Evolutionary conservation across 2,888 invertebrate genomes (phyloP), one percentile per base, ranked within the genome.

Genomic region (Temnothorax rugatulus): DNA sequence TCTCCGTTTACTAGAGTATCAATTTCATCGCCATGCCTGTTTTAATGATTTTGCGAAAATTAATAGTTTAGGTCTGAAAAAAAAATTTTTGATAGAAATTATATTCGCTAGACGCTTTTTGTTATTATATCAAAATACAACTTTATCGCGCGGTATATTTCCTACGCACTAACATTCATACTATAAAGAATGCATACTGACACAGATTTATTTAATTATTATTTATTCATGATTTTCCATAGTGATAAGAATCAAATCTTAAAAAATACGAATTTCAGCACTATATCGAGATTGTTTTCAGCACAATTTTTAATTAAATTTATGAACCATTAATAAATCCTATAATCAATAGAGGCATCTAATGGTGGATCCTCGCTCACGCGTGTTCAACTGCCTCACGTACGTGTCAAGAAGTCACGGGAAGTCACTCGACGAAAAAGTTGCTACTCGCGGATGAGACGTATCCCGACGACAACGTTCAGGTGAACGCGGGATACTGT

Each of bases 401-500:
- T 76, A 21, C 50, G 77, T 54, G 79, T 83, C 77, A 29, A 54
- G 61, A 81, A 71, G 57, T 79, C 84, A 82, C 68, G 18, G 54
- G 52, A 81, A 71, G 71, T 81, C 83, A 83, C 73, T 75, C 25
- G 74, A 83, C 86, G 73, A 54, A 41, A 79, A 75, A 85, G 79
- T 82, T 85, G 59, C 69, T 52, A 74, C 66, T 68, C 68, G 57
- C 59, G 52, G 61, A 74, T 74, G 63, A 81, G 59, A 71, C 69
- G 61, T 47, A 79, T 34, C 41, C 61, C 50, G 69, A 86, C 76
- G 84, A 89, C 88, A 86, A 89, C 68, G 87, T 86, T 84, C 85
- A 74, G 84, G 88, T 84, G 87, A 90, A 88, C 86, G 77, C 73
- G 66, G 69, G 85, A 85, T n/a, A n/a, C 86, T 68, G 82, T 83